Base-by-base conservation (phyloP, 2,113 vertebrate species). In the Chloebia gouldiae region DNA sequence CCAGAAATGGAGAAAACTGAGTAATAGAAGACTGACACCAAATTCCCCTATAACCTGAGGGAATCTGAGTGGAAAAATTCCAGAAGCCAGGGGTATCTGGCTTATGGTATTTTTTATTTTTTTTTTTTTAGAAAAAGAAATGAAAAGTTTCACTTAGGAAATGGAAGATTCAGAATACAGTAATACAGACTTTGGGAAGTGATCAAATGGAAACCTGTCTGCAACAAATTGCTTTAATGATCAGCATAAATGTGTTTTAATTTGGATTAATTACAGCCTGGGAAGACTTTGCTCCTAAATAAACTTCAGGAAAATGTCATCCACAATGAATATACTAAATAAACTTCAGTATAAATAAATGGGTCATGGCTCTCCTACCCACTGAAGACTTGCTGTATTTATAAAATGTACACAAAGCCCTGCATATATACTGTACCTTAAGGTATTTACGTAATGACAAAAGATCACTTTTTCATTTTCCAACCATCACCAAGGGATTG, bases 401-500 rank as follows among this genome's bases (percentile, higher is more conserved):
- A 95, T 89, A 65, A 95, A 95, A 93, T 91, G 92, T 86, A 95
- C 94, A 96, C 78, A 86, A 92, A 94, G 86, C 90, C 68, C 65
- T 66, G 68, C 88, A 89, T 89, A 93, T 92, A 73, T 63, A 57
- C 83, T 84, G 73, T 91, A 91, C 77, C 75, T 94, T 78, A 84
- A 94, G 94, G 91, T 92, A 93, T 93, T 95, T 90, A 75, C 1
- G 37, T 90, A 81, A 91, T 82, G 81, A 96, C 94, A 93, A 94
- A 96, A 77, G 76, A 95, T 89, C 93, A 90, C 72, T 76, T 95
- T 93, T 96, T 96, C 93, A 94, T 96, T 95, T 97, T 91, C 93
- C 87, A 95, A 91, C 86, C 59, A 31, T 94, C 93, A 95, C 75
- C 93, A 86, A 95, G 97, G 95, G 97, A 97, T 89, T 91, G 91